Conservation (phyloP, 1,140 invertebrate genomes). For the Amyelois transitella region DNA sequence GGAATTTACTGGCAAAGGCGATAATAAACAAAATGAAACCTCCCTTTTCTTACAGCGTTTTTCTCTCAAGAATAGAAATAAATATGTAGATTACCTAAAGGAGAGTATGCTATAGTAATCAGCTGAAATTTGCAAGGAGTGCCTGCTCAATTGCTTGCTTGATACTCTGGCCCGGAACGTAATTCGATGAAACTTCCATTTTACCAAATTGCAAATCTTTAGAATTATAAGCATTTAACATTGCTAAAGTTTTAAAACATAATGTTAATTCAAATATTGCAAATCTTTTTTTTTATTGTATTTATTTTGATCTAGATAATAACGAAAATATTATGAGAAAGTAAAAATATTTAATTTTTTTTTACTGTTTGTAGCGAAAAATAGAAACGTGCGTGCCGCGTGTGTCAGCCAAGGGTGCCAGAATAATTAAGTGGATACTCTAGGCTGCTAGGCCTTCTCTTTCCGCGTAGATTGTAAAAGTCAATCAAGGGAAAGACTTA, state of each 20-base stretch:
- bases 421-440: too few relatives aligned
- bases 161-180: not conserved
- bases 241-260: not conserved
- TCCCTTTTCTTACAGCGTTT: not conserved
- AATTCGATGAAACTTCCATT: constrained; percentile 1
- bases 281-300: too few relatives aligned
- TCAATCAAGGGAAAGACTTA: too few relatives aligned
- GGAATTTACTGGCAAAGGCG: not conserved
- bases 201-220: not conserved
- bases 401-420: too few relatives aligned
- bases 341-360: too few relatives aligned
- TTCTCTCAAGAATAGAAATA: not conserved
- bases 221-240: not conserved
- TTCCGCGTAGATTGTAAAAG: too few relatives aligned
- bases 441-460: too few relatives aligned
- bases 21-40: not conserved
- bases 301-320: too few relatives aligned
- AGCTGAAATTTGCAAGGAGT: not conserved
- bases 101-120: constrained; percentile 1
- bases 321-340: too few relatives aligned
- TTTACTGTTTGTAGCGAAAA: too few relatives aligned
- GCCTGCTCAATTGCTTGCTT: not conserved
- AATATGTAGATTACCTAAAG: constrained; percentile 4
- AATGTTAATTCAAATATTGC: not conserved
- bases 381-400: too few relatives aligned